Conservation (phyloP, 2,113 vertebrate genomes). For the Gavia stellata region DNA sequence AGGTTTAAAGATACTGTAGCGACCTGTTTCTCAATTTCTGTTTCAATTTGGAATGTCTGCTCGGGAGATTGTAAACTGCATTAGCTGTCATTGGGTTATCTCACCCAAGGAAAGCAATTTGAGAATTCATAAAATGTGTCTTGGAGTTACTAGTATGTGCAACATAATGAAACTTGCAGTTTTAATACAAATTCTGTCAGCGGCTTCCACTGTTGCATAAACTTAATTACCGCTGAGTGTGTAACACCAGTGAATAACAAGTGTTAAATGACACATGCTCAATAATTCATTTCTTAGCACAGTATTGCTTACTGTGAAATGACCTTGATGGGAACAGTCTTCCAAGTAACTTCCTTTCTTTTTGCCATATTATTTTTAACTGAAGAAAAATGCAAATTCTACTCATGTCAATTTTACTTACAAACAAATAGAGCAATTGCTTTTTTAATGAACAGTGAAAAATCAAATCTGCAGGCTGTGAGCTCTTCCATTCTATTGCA, state of each 20-base stretch:
- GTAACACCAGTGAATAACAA: conserved; percentile 37
- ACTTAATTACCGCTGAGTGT: conserved; percentile 56
- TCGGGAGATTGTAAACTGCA: background rate
- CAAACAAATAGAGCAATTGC: background rate
- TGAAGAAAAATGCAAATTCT: background rate
- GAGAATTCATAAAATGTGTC: conserved; percentile 1
- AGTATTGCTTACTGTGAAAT: conserved; percentile 45
- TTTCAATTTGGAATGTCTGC: background rate
- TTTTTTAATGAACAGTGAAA: background rate
- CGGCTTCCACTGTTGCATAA: conserved; percentile 25
- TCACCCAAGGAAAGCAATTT: background rate
- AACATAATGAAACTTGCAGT: background rate
- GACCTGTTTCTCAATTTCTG: background rate
- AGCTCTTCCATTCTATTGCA: background rate
- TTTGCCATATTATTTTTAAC: background rate
- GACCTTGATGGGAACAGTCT: conserved; percentile 4
- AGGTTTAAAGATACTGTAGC: background rate
- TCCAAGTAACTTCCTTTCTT: background rate
- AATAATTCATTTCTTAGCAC: conserved; percentile 60
- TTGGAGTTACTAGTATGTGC: background rate
- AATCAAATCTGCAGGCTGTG: background rate
- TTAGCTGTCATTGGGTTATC: background rate
- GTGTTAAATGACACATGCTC: conserved; percentile 50
- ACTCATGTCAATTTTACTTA: background rate
- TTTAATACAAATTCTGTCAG: conserved; percentile 31